Percentiles rank a stretch among this genome's conserved stretches.
phyloP scores from a whole-genome alignment of 2,797 vertebrate species.

The Eulemur coronatus region DNA sequence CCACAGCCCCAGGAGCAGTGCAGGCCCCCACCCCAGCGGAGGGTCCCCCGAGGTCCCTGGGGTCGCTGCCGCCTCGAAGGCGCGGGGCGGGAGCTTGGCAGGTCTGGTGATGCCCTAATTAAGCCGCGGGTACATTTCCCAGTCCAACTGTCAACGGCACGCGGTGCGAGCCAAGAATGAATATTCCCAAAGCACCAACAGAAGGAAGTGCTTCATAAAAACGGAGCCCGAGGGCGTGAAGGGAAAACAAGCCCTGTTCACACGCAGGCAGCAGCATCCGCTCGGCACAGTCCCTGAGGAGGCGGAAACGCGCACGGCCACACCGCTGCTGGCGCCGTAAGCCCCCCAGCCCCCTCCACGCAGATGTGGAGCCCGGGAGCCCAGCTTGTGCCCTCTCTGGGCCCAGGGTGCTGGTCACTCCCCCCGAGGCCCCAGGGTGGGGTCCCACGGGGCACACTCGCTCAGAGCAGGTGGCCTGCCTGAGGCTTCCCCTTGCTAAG shows the following conservation, averaged over 20 bases:
- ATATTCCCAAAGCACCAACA: conserved; percentile 77
- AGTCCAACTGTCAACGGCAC: conserved; percentile 71
- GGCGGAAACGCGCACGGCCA: neutral
- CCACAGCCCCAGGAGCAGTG: neutral
- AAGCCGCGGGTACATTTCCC: conserved; percentile 67
- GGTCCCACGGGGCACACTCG: accelerated
- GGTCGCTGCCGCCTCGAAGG: neutral
- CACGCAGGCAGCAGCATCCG: conserved; percentile 74
- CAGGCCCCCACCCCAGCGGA: neutral
- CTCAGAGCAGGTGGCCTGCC: neutral
- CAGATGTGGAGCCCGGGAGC: neutral
- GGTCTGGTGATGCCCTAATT: conserved; percentile 63
- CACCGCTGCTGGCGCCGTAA: neutral
- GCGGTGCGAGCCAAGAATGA: conserved; percentile 71
- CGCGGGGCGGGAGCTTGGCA: conserved; percentile 39
- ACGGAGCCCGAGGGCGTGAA: conserved; percentile 78
- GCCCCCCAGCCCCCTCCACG: neutral
- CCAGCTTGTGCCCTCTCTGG: neutral
- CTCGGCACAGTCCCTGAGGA: conserved; percentile 51
- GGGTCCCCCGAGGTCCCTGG: neutral
- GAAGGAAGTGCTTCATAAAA: conserved; percentile 78
- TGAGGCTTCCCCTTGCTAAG: neutral
- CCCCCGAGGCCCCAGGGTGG: too few species aligned
- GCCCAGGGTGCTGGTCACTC: accelerated
- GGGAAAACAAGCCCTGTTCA: conserved; percentile 79